These are phyloP conservation scores for Clepsis dumicolana DNA, from an alignment of 2,888 invertebrate species.

Conservation along the genomic window DNA sequence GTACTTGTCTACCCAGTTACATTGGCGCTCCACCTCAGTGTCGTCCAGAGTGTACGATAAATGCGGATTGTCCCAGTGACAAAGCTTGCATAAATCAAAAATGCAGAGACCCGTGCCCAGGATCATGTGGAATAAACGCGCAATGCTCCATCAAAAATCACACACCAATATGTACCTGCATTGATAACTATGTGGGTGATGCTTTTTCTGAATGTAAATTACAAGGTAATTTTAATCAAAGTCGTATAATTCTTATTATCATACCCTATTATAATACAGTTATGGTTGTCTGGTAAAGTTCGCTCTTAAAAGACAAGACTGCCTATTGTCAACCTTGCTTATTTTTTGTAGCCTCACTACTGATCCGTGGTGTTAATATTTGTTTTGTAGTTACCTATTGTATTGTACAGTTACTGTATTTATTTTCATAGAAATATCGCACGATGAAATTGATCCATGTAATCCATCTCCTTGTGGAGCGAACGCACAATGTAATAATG, in stretches of 20 bases:
- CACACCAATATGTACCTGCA: constrained; percentile 91
- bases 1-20: constrained; percentile 88
- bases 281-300: too few species aligned
- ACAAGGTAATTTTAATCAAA: constrained; percentile 71
- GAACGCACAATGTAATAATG: constrained; percentile 86
- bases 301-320: too few species aligned
- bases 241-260: too few species aligned
- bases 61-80: constrained; percentile 91
- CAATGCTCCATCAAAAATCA: constrained; percentile 89
- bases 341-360: too few species aligned
- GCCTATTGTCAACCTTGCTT: too few species aligned
- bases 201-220: constrained; percentile 88
- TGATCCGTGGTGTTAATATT: too few species aligned
- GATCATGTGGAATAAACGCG: constrained; percentile 90
- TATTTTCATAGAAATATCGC: constrained; percentile 51
- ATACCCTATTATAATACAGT: too few species aligned
- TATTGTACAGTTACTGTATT: not conserved
- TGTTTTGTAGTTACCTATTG: too few species aligned
- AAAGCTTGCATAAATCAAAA: constrained; percentile 91
- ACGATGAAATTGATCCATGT: constrained; percentile 83
- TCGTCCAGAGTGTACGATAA: constrained; percentile 89
- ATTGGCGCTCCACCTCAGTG: constrained; percentile 90
- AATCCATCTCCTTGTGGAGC: constrained; percentile 89
- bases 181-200: constrained; percentile 90
- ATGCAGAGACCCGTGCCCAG: constrained; percentile 93